Percentiles rank a stretch among this genome's conserved stretches.
Conservation (phyloP, 2,797 vertebrate genomes). For the Micromesistius poutassou region DNA sequence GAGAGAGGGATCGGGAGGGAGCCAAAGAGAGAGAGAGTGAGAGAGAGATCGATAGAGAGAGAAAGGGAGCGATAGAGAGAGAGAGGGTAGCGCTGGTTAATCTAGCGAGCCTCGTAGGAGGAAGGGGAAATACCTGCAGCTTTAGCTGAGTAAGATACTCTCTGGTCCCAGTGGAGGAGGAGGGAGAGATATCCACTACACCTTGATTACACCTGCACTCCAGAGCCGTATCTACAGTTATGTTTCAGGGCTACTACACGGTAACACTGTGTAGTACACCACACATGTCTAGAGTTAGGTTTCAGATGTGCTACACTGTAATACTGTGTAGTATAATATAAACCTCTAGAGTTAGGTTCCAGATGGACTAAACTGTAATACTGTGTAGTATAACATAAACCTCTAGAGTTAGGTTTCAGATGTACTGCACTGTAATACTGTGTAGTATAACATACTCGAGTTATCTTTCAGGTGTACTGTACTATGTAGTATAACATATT, state of each 20-base stretch:
- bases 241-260: neutral
- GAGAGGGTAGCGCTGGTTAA: conserved; percentile 25
- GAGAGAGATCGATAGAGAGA: too few species aligned
- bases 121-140: conserved; percentile 7
- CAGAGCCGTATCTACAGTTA: neutral
- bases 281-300: neutral
- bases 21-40: neutral
- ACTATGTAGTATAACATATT: neutral
- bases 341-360: neutral
- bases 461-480: neutral
- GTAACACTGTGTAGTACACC: neutral
- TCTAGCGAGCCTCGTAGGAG: conserved; percentile 19
- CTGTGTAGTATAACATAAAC: neutral
- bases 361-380: neutral
- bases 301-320: neutral
- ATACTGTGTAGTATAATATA: neutral
- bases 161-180: neutral
- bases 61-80: neutral
- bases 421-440: neutral
- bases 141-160: neutral
- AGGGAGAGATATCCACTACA: neutral
- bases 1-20: too few species aligned
- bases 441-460: neutral
- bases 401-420: too few species aligned
- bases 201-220: conserved; percentile 1